Evolutionary conservation across 1,140 invertebrate genomes (phyloP), one percentile per base, ranked within the genome.

Genomic region (Eriocheir sinensis): DNA sequence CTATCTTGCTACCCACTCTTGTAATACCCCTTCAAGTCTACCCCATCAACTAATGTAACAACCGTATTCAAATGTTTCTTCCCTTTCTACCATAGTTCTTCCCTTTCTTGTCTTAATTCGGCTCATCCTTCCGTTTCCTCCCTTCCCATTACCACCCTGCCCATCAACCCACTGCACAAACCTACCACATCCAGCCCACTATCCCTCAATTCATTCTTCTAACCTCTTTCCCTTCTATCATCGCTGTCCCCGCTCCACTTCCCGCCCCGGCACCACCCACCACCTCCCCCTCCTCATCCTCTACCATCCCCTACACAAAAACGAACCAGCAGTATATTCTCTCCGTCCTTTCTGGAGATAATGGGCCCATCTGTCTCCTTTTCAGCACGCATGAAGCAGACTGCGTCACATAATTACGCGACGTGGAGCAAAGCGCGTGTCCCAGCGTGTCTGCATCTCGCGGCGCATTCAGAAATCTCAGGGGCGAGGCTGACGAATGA

Each of bases 401-500:
- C 60, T 72, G 60, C 60, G 60, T 72, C 60, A 72, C 60, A 72
- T 72, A n/a, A 72, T 72, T 72, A 72, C 60, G n/a, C 27, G 60
- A 72, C 60, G 21, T 72, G 60, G 60, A 72, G 60, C 60, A 72
- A 72, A 72, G 60, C 60, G 60, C n/a, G 60, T 72, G 60, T 72
- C 60, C 60, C 60, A 6, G 6, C 60, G 21, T 72, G 60, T 72
- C 27, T 72, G 60, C 60, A 72, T 72, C 60, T n/a, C 60, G 27
- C 3, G 60, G 6, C 60, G 60, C 60, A 72, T 72, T 72, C 60
- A 72, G 60, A 72, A 72, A 72, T 72, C 60, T n/a, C 60, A 21
- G 60, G 60, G 21, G 27, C 60, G 17, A 72, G 60, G n/a, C n/a
- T 72, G 27, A 72, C n/a, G n/a, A 72, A 72, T 83, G 36, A 15